Conservation (phyloP, 2,797 vertebrate genomes). For the Leptodactylus fallax region DNA sequence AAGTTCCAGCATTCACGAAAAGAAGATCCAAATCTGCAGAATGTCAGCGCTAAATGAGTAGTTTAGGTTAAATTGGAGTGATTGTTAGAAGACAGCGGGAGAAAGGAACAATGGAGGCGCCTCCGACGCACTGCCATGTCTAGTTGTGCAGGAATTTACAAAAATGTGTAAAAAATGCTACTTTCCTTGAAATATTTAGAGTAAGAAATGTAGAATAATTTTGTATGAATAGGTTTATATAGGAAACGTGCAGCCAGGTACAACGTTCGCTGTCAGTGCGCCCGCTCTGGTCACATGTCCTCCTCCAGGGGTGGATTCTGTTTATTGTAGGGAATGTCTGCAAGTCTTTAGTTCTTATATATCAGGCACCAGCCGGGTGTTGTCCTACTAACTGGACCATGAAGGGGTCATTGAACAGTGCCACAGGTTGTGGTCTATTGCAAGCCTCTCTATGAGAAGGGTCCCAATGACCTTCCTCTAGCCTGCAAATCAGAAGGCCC, state of each 20-base stretch:
- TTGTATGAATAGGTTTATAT: background rate
- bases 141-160: background rate
- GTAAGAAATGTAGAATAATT: background rate
- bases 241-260: background rate
- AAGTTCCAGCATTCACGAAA: constrained; percentile 66
- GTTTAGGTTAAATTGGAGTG: constrained; percentile 69
- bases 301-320: too few relatives aligned
- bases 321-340: too few relatives aligned
- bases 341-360: too few relatives aligned
- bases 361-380: too few relatives aligned
- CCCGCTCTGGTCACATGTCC: background rate
- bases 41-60: constrained; percentile 70
- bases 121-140: constrained; percentile 33
- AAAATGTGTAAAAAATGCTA: background rate
- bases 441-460: too few relatives aligned
- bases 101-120: constrained; percentile 68
- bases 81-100: constrained; percentile 68
- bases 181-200: background rate
- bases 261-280: too few relatives aligned
- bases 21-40: constrained; percentile 67
- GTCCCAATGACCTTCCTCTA: too few relatives aligned
- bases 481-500: too few relatives aligned
- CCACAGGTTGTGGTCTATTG: too few relatives aligned
- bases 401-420: too few relatives aligned
- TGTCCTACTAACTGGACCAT: too few relatives aligned